phyloP scores from a whole-genome alignment of 2,888 invertebrate species.

The Anarsia innoxiella region DNA sequence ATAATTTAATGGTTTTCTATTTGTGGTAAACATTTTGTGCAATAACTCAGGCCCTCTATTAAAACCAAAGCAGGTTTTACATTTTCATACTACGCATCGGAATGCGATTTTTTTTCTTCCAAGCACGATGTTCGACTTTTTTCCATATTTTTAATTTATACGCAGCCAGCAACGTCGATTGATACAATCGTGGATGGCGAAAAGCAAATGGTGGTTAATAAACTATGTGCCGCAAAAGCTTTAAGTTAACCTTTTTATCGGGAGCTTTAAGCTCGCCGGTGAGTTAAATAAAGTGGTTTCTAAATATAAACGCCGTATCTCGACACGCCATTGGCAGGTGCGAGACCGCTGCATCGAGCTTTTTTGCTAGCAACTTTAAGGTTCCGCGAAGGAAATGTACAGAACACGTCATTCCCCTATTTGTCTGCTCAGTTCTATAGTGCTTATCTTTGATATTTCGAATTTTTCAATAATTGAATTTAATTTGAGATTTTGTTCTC shows the following conservation, averaged over 20 bases:
- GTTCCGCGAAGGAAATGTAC: no score
- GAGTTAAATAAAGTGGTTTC: constrained; percentile 72
- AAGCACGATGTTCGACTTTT: constrained; percentile 20
- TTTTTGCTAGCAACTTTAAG: constrained; percentile 25
- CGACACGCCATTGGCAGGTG: constrained; percentile 71
- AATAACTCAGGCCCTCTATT: constrained; percentile 1
- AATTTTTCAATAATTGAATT: no score
- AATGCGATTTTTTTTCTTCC: constrained; percentile 27
- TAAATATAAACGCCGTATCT: constrained; percentile 72
- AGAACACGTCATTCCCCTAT: no score
- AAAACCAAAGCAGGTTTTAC: constrained; percentile 1
- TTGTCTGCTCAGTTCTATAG: no score
- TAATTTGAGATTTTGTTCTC: no score
- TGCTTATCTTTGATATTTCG: no score
- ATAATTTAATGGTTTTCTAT: no score
- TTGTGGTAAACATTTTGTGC: no score
- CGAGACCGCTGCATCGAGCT: constrained; percentile 52
- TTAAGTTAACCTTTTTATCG: constrained; percentile 65
- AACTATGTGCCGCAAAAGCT: constrained; percentile 57
- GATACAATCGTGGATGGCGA: constrained; percentile 67
- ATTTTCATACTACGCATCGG: constrained; percentile 1
- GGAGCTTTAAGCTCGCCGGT: constrained; percentile 62
- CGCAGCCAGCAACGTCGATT: constrained; percentile 40
- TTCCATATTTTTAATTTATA: constrained; percentile 31
- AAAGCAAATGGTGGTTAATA: constrained; percentile 68